A percentile compares a stretch with the other conserved stretches of the same genome.
phyloP scores from a whole-genome alignment of 2,113 vertebrate genomes.

The Neofelis nebulosa region DNA sequence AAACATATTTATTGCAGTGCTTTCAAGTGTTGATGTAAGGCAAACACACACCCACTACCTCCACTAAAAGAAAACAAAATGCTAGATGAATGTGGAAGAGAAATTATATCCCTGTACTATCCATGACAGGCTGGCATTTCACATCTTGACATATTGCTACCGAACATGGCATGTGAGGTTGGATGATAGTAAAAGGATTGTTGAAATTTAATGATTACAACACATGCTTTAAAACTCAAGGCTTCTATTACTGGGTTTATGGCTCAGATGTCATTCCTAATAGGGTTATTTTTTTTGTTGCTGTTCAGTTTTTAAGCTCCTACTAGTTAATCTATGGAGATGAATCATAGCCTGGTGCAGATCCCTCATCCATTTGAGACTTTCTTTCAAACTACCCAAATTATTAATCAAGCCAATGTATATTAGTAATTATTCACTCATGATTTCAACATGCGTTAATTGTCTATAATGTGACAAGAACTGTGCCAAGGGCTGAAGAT shows the following conservation, averaged over 20 bases:
- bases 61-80: neutral
- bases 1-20: neutral
- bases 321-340: neutral
- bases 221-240: neutral
- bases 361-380: neutral
- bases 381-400: neutral
- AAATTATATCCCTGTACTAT: neutral
- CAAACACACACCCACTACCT: neutral
- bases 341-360: slow-evolving; percentile 24
- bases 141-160: neutral
- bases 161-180: neutral
- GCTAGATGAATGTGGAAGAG: neutral
- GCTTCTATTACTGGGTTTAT: neutral
- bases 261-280: slow-evolving; percentile 51
- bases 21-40: neutral
- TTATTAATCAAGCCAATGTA: neutral
- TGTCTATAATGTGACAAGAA: neutral
- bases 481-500: neutral
- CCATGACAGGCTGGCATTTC: neutral
- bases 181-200: neutral
- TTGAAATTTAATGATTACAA: neutral
- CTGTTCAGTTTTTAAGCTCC: slow-evolving; percentile 53
- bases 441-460: neutral
- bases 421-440: neutral
- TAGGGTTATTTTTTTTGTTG: slow-evolving; percentile 34